A percentile compares a stretch with the other conserved stretches of the same genome.
phyloP scores from a whole-genome alignment of 2,888 invertebrate genomes.

The Plebejus anna region DNA sequence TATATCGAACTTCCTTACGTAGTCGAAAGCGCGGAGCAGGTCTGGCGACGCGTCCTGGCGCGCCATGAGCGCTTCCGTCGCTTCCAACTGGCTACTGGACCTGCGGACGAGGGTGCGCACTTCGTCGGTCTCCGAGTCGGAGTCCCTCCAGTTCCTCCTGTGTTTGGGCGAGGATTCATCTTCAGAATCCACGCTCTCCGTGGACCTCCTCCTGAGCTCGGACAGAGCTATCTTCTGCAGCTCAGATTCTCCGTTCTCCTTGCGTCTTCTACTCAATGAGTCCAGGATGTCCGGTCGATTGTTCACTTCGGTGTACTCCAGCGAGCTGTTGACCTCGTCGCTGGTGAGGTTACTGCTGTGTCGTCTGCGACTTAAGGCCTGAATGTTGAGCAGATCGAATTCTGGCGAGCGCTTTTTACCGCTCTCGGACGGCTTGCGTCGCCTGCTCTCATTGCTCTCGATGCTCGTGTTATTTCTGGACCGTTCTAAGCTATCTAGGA shows the following conservation, averaged over 20 bases:
- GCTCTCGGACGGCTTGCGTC: slow-evolving; percentile 64
- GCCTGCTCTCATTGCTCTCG: slow-evolving; percentile 69
- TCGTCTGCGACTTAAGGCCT: slow-evolving; percentile 64
- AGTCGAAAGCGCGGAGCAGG: slow-evolving; percentile 71
- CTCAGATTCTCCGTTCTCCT: slow-evolving; percentile 59
- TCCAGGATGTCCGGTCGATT: slow-evolving; percentile 72
- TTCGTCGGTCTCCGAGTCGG: slow-evolving; percentile 85
- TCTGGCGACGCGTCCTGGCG: slow-evolving; percentile 71
- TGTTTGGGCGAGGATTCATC: slow-evolving; percentile 64
- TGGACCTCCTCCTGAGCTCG: slow-evolving; percentile 67
- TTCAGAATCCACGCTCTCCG: slow-evolving; percentile 66
- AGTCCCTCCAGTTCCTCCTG: slow-evolving; percentile 61
- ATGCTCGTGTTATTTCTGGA: slow-evolving; percentile 73
- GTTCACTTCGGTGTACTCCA: slow-evolving; percentile 73
- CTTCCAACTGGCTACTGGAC: slow-evolving; percentile 81
- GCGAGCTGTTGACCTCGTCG: slow-evolving; percentile 72
- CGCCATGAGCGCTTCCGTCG: slow-evolving; percentile 80
- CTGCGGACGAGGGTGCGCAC: slow-evolving; percentile 82
- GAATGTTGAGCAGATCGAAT: slow-evolving; percentile 67
- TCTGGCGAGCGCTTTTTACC: slow-evolving; percentile 71
- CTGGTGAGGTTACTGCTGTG: slow-evolving; percentile 74
- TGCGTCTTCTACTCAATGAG: slow-evolving; percentile 60
- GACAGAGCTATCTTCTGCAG: slow-evolving; percentile 65
- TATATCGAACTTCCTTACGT: slow-evolving; percentile 74
- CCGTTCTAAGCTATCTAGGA: slow-evolving; percentile 70